Base-by-base conservation (phyloP, 2,888 invertebrate species). In the Ptycholaimellus sp. region DNA sequence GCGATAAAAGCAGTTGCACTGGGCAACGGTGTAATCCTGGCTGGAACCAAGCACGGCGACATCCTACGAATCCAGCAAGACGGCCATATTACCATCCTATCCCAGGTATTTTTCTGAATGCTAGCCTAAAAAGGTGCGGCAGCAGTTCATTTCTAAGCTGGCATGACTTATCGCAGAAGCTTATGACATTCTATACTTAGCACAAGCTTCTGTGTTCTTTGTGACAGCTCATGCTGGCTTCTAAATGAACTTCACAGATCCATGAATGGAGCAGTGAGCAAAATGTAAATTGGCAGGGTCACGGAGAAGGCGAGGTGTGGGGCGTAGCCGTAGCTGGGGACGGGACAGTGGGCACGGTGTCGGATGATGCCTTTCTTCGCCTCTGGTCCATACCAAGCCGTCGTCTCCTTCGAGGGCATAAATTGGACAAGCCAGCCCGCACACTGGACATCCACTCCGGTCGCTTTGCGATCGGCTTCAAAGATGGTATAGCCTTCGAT, bases 251-350 rank as follows among this genome's bases (percentile, higher is more conserved):
- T n/a, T n/a, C n/a, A n/a, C n/a, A n/a, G n/a, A n/a, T n/a, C n/a
- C n/a, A n/a, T n/a, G n/a, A n/a, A n/a, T n/a, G n/a, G n/a, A n/a
- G n/a, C n/a, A n/a, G n/a, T n/a, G n/a, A n/a, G n/a, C n/a, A n/a
- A n/a, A n/a, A n/a, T n/a, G n/a, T n/a, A n/a, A n/a, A n/a, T n/a
- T n/a, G n/a, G 3, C 44, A 63, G 62, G 61, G 63, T 16, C 63
- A 63, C 45, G 48, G 48, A 38, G 57, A 59, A 39, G 61, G 61
- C 11, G 61, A 62, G 44, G 35, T 64, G 3, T 62, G 62, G 62
- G 63, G 62, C 21, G 45, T 63, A 33, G 53, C 52, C 21, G 48
- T 52, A 3, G 63, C 62, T 1, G 39, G 38, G n/a, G 50, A 56
- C 40, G 43, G 49, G 11, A 46, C 52, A 37, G 57, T 52, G 46